Percentiles rank a stretch among this genome's conserved stretches.
phyloP scores from a whole-genome alignment of 2,113 vertebrate species.

The Indicator indicator region DNA sequence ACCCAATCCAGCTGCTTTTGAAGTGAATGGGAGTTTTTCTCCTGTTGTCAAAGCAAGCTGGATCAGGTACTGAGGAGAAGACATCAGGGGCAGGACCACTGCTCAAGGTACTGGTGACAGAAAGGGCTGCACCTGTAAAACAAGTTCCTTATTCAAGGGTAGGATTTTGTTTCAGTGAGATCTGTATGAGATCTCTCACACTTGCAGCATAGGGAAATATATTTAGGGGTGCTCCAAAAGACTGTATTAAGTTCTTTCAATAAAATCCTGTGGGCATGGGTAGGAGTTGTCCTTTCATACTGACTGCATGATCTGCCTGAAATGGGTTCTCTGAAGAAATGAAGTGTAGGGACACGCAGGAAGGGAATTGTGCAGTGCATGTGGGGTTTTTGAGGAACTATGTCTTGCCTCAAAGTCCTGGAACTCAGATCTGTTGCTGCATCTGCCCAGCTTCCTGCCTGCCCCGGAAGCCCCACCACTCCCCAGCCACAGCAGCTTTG shows the following conservation, averaged over 20 bases:
- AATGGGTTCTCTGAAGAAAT: background rate
- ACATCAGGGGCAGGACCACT: background rate
- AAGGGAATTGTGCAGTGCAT: fast-evolving
- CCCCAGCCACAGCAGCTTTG: background rate
- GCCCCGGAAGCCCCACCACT: background rate
- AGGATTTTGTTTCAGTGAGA: background rate
- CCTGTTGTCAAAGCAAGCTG: background rate
- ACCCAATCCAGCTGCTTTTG: background rate
- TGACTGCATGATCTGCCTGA: background rate
- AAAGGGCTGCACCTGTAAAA: background rate
- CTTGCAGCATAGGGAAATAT: background rate
- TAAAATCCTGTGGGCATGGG: fast-evolving
- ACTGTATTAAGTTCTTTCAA: background rate
- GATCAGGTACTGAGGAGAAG: background rate
- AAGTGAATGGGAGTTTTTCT: background rate
- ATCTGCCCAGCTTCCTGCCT: background rate
- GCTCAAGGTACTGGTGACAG: background rate
- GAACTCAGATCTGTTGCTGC: background rate
- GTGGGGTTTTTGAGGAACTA: fast-evolving
- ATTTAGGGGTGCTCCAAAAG: background rate
- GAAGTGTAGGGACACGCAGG: background rate
- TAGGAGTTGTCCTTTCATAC: background rate
- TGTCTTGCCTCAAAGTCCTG: background rate
- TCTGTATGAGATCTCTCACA: fast-evolving
- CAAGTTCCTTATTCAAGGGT: background rate